Conservation (phyloP, 2,888 invertebrate species). For the Calliphora vomitoria region DNA sequence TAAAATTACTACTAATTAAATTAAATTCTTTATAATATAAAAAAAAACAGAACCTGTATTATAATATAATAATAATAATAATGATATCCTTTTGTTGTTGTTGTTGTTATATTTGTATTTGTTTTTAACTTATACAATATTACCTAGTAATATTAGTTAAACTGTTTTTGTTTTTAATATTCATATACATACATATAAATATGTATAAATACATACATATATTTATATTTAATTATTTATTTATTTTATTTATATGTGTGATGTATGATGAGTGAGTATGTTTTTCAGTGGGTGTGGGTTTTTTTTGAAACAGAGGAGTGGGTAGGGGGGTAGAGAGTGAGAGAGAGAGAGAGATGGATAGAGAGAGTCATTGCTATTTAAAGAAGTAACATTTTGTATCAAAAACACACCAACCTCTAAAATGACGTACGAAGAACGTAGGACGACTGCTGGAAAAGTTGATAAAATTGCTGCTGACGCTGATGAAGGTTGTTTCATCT, state of each 20-base stretch:
- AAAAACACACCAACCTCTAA: constrained; percentile 65
- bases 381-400: constrained; percentile 50
- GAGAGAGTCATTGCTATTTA: constrained; percentile 48
- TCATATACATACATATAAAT: constrained; percentile 29
- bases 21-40: constrained; percentile 48
- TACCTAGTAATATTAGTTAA: constrained; percentile 65
- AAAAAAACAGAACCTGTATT: constrained; percentile 58
- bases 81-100: too few species aligned
- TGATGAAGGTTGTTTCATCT: constrained; percentile 52
- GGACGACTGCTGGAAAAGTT: constrained; percentile 34
- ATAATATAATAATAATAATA: constrained; percentile 62
- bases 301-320: constrained; percentile 11
- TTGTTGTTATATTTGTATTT: constrained; percentile 52
- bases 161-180: constrained; percentile 41
- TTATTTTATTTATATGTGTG: too few species aligned
- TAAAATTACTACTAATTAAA: constrained; percentile 52
- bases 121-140: constrained; percentile 61
- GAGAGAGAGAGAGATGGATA: constrained; percentile 33
- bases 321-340: too few species aligned
- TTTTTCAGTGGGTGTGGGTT: constrained; percentile 53
- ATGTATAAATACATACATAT: constrained; percentile 13
- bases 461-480: constrained; percentile 8
- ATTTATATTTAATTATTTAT: too few species aligned
- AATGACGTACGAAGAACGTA: constrained; percentile 2
- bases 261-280: constrained; percentile 30